Percentiles rank a stretch among this genome's conserved stretches.
Evolutionary conservation across 2,797 vertebrate genomes (phyloP).

Genomic region (Toxotes lorentzi): DNA sequence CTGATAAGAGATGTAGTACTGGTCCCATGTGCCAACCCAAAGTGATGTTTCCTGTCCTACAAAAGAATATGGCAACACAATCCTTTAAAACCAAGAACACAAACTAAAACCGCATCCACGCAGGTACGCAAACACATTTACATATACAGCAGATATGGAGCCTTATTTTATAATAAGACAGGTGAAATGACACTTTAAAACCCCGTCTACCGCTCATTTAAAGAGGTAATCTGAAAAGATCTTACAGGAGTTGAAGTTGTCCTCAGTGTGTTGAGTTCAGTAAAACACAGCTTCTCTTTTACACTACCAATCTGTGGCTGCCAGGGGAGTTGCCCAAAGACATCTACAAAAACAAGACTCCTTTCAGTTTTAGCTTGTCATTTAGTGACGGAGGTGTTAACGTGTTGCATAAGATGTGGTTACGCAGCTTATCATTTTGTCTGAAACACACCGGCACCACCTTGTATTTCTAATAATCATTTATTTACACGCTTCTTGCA

Average conservation of each 20-base stretch:
- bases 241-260: constrained; percentile 19
- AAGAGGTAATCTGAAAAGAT: neutral
- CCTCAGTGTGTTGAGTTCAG: neutral
- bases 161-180: neutral
- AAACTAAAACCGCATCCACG: too few species aligned
- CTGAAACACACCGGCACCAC: neutral
- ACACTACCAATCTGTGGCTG: neutral
- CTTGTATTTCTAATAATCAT: constrained; percentile 48
- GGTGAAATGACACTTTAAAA: neutral
- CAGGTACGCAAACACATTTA: too few species aligned
- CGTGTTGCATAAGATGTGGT: neutral
- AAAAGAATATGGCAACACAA: too few species aligned
- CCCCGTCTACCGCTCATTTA: neutral
- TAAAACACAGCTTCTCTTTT: neutral
- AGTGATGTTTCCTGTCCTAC: neutral
- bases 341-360: neutral
- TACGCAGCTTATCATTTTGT: neutral
- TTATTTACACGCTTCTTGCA: constrained; percentile 80
- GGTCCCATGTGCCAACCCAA: too few species aligned
- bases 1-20: neutral
- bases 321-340: neutral
- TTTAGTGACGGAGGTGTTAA: neutral
- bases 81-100: too few species aligned
- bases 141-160: neutral
- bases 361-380: neutral